Base-by-base conservation (phyloP, 2,888 invertebrate species). In the Drosophila yooni region DNA sequence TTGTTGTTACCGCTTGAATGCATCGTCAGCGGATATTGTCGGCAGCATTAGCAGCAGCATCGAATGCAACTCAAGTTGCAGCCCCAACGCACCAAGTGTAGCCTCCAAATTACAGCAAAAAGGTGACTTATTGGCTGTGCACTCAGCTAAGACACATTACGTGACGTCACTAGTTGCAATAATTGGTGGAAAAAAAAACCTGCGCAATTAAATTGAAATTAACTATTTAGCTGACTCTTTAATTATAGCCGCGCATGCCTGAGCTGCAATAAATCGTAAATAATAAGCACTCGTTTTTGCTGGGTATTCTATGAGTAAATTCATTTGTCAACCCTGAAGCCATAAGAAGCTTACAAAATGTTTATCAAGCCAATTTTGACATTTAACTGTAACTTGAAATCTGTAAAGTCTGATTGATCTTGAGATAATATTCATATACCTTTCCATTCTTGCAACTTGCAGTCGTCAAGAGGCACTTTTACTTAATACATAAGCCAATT, bases 21-120 rank as follows among this genome's bases (percentile, higher is more conserved):
- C 88, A 84, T 79, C 52, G 82, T 70, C 73, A 78, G 81, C 83
- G 83, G 83, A 89, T 89, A 84, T 84, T 89, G 83, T 59, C 83
- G 64, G 70, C 46, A 46, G 21, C 64, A 84, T 86, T 89, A 81
- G 65, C 83, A 70, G 61, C 64, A 67, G 58, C 36, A 36, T 51
- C 63, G 31, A 77, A 70, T 82, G 88, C 88, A 77, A 40, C 58
- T 52, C 57, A 34, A 51, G 25, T 29, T 46, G 56, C 36, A 48
- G 53, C 13, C 34, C 46, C 33, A 58, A 54, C 13, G 38, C 18
- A 54, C 54, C 36, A 11, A 54, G 36, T 57, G 68, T 21, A 50
- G 64, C 76, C 51, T 36, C 36, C 66, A 52, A 64, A 62, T 43
- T 61, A 40, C 38, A 38, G 31, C 36, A n/a, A 36, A 36, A 52